phyloP scores from a whole-genome alignment of 2,797 vertebrate species.

The Chloroceryle amazona region DNA sequence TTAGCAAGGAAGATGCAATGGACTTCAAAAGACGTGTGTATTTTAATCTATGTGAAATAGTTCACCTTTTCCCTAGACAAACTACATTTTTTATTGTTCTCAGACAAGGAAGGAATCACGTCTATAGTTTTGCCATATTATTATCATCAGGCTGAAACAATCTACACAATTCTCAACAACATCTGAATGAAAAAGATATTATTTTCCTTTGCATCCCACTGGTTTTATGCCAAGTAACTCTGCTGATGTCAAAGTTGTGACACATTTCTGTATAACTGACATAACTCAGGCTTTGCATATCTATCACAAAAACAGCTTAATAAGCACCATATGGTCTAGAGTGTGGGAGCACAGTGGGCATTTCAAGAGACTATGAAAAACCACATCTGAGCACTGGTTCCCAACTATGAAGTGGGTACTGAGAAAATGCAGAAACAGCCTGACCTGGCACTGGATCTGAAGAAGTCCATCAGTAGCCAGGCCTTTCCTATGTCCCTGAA shows the following conservation, averaged over 20 bases:
- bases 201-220: background rate
- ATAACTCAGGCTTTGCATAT: background rate
- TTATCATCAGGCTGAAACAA: background rate
- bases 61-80: background rate
- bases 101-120: background rate
- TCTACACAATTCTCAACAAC: background rate
- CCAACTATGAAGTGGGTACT: background rate
- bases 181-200: background rate
- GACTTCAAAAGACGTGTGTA: background rate
- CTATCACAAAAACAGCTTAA: background rate
- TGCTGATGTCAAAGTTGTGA: background rate
- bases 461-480: background rate
- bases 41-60: background rate
- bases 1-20: background rate
- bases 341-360: background rate
- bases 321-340: background rate
- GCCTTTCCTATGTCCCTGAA: fast-evolving
- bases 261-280: background rate
- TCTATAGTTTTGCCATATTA: background rate
- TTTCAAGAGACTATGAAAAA: background rate
- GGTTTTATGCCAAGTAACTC: background rate
- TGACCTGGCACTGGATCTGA: background rate
- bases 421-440: background rate
- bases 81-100: background rate
- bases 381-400: background rate